phyloP scores from a whole-genome alignment of 92 coral and sea anemone species.

The Porites lobata region DNA sequence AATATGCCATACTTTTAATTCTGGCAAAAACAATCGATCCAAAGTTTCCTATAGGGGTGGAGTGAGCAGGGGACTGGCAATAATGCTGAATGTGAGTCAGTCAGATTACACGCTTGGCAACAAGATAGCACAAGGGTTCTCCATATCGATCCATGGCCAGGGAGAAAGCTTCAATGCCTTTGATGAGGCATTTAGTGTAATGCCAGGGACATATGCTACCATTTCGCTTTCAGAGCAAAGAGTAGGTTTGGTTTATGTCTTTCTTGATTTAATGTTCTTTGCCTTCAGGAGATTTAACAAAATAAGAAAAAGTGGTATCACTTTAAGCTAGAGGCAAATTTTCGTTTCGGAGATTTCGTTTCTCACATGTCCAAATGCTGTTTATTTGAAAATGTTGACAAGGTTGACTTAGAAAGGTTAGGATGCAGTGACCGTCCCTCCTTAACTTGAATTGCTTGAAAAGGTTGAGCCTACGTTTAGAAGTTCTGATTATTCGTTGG shows the following conservation, averaged over 20 bases:
- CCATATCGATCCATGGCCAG: conserved; percentile 45
- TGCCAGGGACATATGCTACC: conserved; percentile 40
- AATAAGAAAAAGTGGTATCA: background rate
- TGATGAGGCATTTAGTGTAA: background rate
- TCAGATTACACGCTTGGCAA: conserved; percentile 24
- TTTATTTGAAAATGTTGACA: no score
- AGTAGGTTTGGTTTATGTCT: background rate
- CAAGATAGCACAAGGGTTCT: conserved; percentile 38
- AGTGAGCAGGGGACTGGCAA: conserved; percentile 22
- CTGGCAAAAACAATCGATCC: conserved; percentile 25
- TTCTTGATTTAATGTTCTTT: background rate
- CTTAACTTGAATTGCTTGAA: no score
- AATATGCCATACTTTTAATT: conserved; percentile 57
- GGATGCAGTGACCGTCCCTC: no score
- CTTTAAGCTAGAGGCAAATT: no score
- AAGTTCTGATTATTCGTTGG: no score
- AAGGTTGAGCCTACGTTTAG: no score
- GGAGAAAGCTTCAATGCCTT: conserved; percentile 41
- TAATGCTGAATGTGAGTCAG: conserved; percentile 21
- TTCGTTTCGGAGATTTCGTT: no score
- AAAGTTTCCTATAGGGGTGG: conserved; percentile 15
- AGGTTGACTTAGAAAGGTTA: no score
- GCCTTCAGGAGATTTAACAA: background rate
- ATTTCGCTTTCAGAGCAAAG: conserved; percentile 5
- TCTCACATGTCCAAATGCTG: no score